These are phyloP conservation scores for Phyllotreta cruciferae DNA, from an alignment of 2,888 invertebrate species.

Conservation along the genomic window DNA sequence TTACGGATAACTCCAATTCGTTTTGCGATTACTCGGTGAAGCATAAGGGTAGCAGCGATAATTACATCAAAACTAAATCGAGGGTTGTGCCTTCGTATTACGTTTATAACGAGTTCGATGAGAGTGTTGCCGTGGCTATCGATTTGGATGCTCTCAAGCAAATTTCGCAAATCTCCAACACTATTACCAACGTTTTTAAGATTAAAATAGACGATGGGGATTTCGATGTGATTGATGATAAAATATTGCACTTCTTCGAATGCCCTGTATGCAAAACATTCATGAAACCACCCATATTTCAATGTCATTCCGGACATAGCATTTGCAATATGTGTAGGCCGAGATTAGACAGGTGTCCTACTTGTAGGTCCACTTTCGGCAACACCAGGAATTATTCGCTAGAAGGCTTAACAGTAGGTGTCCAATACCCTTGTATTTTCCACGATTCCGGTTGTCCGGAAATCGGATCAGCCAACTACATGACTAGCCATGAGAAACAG, in stretches of 20 bases:
- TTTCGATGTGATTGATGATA: constrained; percentile 47
- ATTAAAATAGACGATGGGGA: constrained; percentile 41
- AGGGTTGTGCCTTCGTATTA: constrained; percentile 44
- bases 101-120: constrained; percentile 43
- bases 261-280: constrained; percentile 54
- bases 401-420: constrained; percentile 50
- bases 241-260: constrained; percentile 52
- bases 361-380: constrained; percentile 51
- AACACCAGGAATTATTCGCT: constrained; percentile 53
- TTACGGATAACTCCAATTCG: constrained; percentile 45
- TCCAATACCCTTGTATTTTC: constrained; percentile 52
- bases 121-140: constrained; percentile 44
- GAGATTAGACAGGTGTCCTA: constrained; percentile 52
- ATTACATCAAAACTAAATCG: constrained; percentile 50
- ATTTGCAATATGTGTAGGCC: constrained; percentile 52
- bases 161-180: constrained; percentile 44
- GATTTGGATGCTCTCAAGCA: constrained; percentile 50
- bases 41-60: constrained; percentile 49
- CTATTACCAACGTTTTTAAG: constrained; percentile 46
- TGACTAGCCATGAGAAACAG: constrained; percentile 47
- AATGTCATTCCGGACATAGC: constrained; percentile 54
- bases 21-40: constrained; percentile 50
- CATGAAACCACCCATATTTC: constrained; percentile 55
- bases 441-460: constrained; percentile 51
- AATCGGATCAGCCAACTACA: constrained; percentile 43